A percentile compares a stretch with the other conserved stretches of the same genome.
Evolutionary conservation across 2,113 vertebrate genomes (phyloP).

Genomic region (Pseudorasbora parva): DNA sequence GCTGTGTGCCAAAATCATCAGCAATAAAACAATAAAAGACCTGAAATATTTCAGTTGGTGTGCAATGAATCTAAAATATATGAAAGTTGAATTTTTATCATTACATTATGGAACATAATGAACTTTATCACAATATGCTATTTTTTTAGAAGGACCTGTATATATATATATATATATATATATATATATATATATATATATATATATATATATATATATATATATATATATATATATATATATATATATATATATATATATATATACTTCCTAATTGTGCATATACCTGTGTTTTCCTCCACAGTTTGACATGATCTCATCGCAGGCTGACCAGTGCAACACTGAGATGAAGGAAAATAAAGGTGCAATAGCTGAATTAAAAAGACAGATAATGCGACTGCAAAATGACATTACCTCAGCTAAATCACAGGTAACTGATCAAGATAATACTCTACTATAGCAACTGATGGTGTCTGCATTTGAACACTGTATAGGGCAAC

Average conservation of each 20-base stretch:
- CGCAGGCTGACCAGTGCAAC: slow-evolving; percentile 58
- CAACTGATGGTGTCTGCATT: neutral
- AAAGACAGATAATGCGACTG: slow-evolving; percentile 59
- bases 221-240: too few species aligned
- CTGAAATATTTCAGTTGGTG: too few species aligned
- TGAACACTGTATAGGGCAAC: neutral
- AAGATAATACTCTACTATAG: neutral
- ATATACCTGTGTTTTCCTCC: slow-evolving; percentile 3
- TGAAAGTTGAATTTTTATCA: too few species aligned
- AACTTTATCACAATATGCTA: too few species aligned
- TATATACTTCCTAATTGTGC: neutral
- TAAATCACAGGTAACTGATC: slow-evolving; percentile 65
- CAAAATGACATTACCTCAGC: slow-evolving; percentile 60
- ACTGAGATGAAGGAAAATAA: slow-evolving; percentile 60
- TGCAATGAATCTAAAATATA: too few species aligned
- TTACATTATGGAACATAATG: too few species aligned
- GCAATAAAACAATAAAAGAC: too few species aligned
- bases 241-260: neutral
- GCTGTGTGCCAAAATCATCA: too few species aligned
- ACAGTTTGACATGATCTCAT: slow-evolving; percentile 67
- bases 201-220: too few species aligned
- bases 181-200: too few species aligned
- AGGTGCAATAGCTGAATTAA: slow-evolving; percentile 66
- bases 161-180: too few species aligned
- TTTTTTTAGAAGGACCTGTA: too few species aligned